Evolutionary conservation across 1,140 invertebrate genomes (phyloP).

Genomic region (Daktulosphaira vitifoliae): DNA sequence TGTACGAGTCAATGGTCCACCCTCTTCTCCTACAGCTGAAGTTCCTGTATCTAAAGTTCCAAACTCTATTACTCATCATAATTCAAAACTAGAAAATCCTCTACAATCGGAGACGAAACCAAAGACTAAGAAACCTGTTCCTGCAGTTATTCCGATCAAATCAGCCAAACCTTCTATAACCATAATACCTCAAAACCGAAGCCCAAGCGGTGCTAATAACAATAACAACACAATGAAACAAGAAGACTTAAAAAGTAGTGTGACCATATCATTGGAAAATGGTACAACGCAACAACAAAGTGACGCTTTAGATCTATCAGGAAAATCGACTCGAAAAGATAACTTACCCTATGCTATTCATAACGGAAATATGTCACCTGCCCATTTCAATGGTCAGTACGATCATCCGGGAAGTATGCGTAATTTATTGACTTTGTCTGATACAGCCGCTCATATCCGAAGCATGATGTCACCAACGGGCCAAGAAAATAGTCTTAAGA

Average conservation of each 20-base stretch:
- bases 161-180: conserved; percentile 17
- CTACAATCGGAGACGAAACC: background rate
- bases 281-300: conserved; percentile 30
- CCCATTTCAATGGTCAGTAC: background rate
- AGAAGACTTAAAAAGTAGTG: conserved; percentile 16
- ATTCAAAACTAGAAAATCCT: conserved; percentile 29
- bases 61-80: conserved; percentile 1
- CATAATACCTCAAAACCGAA: background rate
- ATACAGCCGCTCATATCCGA: conserved; percentile 39
- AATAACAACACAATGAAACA: background rate
- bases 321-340: conserved; percentile 39
- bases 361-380: background rate
- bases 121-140: conserved; percentile 13
- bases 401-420: conserved; percentile 35
- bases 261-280: conserved; percentile 31
- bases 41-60: background rate
- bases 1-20: conserved; percentile 39
- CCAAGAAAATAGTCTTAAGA: conserved; percentile 17
- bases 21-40: background rate
- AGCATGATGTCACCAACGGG: conserved; percentile 31
- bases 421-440: conserved; percentile 39
- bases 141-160: conserved; percentile 32
- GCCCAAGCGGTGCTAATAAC: background rate
- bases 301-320: conserved; percentile 41
- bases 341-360: background rate